phyloP scores from a whole-genome alignment of 2,797 vertebrate species.

The Gadopsis bispinosus region DNA sequence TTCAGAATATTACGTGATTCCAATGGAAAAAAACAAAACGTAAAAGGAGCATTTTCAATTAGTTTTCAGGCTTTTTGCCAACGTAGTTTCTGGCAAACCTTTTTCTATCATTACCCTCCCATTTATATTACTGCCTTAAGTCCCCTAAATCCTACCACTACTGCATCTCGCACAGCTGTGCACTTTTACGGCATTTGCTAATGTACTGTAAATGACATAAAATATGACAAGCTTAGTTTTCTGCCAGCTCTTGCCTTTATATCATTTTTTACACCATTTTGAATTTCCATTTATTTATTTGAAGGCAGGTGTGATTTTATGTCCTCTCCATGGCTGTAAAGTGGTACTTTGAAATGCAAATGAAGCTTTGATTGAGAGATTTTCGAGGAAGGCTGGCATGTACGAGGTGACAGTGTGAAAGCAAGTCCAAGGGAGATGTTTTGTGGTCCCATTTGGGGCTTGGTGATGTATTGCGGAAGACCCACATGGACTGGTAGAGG shows the following conservation, averaged over 20 bases:
- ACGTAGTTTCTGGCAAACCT: slow-evolving; percentile 58
- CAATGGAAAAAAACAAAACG: slow-evolving; percentile 41
- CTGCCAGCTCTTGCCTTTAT: slow-evolving; percentile 78
- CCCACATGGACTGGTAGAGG: slow-evolving; percentile 46
- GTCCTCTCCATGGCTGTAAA: slow-evolving; percentile 80
- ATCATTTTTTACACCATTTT: slow-evolving; percentile 80
- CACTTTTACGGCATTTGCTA: slow-evolving; percentile 83
- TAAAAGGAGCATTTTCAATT: slow-evolving; percentile 65
- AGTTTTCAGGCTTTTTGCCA: slow-evolving; percentile 65
- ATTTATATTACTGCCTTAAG: slow-evolving; percentile 80
- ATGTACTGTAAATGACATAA: slow-evolving; percentile 86
- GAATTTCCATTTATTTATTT: slow-evolving; percentile 84
- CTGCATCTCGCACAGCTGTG: slow-evolving; percentile 80
- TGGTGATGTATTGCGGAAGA: slow-evolving; percentile 52
- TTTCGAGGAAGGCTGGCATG: slow-evolving; percentile 68
- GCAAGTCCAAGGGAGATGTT: slow-evolving; percentile 66
- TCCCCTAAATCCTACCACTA: slow-evolving; percentile 76
- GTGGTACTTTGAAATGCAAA: slow-evolving; percentile 87
- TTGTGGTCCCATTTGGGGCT: slow-evolving; percentile 54
- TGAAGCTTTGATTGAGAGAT: slow-evolving; percentile 82
- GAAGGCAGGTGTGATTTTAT: slow-evolving; percentile 87
- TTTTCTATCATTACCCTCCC: slow-evolving; percentile 72
- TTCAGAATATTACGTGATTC: slow-evolving; percentile 44
- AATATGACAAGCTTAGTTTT: slow-evolving; percentile 83
- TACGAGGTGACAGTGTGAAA: slow-evolving; percentile 56